Evolutionary conservation across 2,888 invertebrate genomes (phyloP), one percentile per base, ranked within the genome.

Genomic region (Lobophora halterata): DNA sequence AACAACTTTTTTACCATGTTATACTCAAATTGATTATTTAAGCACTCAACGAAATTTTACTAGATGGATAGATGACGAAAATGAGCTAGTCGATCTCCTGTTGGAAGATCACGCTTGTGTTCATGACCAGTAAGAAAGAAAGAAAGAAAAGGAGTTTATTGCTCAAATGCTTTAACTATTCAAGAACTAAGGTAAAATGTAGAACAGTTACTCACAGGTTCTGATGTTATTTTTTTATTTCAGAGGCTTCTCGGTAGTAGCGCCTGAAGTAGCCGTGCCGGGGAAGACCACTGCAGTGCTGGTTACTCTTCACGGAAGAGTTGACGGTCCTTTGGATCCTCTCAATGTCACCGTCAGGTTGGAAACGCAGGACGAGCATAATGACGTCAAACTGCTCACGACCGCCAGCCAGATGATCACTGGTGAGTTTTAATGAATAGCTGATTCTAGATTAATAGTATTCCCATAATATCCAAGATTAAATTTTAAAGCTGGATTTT

Each of bases 171-270:
- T n/a, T n/a, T n/a, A n/a, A n/a, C n/a, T n/a, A n/a, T n/a, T n/a
- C n/a, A n/a, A n/a, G n/a, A n/a, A n/a, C n/a, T n/a, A n/a, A n/a
- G n/a, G n/a, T n/a, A n/a, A n/a, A n/a, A n/a, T n/a, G n/a, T n/a
- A 38, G 26, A 11, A 18, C 27, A 25, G 19, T 30, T 16, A 9
- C 19, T 12, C 13, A 18, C 3, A 11, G n/a, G 20, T 16, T 1
- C 18, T 31, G 7, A 24, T 14, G n/a, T 23, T 4, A 16, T 13
- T 34, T 41, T 42, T 65, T 63, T 41, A 63, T 58, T 78, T 6
- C 88, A 91, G 91, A 35, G 91, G 91, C 7, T 90, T 91, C 71
- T 91, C 91, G 20, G 91, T 91, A 27, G 91, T 91, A 34, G 90
- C 91, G 1, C 91, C 92, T 3, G 91, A 91, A 61, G 88, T 90